Evolutionary conservation across 2,113 vertebrate species (phyloP).

Genomic region (Mustelus asterias): DNA sequence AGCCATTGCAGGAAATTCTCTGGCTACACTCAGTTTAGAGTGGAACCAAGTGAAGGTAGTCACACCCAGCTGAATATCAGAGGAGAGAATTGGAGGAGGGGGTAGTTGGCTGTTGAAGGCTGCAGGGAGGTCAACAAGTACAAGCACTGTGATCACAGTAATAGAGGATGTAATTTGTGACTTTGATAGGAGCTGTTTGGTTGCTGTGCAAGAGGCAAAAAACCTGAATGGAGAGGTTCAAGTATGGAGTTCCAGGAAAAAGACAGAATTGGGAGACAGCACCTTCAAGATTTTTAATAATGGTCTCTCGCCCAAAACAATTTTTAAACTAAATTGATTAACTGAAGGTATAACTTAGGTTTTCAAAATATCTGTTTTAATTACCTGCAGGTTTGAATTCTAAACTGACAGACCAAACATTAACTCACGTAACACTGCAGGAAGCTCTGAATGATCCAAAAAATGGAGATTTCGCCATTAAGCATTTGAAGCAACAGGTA

Average conservation of each 20-base stretch:
- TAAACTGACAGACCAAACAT: constrained; percentile 55
- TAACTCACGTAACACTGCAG: constrained; percentile 70
- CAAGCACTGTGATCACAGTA: background rate
- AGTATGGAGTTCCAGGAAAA: background rate
- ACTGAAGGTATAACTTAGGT: background rate
- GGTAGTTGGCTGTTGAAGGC: background rate
- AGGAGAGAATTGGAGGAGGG: background rate
- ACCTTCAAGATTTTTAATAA: background rate
- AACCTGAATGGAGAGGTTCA: background rate
- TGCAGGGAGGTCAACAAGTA: background rate
- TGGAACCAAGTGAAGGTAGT: background rate
- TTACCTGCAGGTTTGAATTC: constrained; percentile 58
- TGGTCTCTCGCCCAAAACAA: background rate
- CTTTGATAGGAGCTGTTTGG: background rate
- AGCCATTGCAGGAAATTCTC: background rate
- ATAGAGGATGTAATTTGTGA: background rate
- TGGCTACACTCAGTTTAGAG: background rate
- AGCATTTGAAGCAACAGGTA: constrained; percentile 95
- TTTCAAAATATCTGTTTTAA: constrained; percentile 35
- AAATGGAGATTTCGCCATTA: constrained; percentile 81
- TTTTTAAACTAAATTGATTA: background rate
- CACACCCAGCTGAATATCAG: background rate
- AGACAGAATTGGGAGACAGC: background rate
- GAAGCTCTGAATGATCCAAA: constrained; percentile 75
- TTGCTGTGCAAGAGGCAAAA: background rate